phyloP scores from a whole-genome alignment of 2,888 invertebrate species.

The Pomacea canaliculata region DNA sequence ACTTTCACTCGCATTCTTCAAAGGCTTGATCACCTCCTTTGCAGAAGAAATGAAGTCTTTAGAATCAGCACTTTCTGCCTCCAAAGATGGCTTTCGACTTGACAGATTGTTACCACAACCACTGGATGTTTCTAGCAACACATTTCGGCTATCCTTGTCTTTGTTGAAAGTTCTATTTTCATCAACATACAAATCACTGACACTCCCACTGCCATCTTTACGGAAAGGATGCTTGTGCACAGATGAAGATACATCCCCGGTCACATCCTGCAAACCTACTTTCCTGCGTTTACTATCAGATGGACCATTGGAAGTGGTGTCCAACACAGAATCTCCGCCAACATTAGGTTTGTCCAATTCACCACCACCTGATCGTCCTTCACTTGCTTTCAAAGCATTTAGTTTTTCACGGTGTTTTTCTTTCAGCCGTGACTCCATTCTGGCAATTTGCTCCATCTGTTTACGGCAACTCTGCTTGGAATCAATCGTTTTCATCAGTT shows the following conservation, averaged over 20 bases:
- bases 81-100: neutral
- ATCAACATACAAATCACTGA: neutral
- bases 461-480: conserved; percentile 56
- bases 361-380: conserved; percentile 13
- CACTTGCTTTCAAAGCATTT: conserved; percentile 31
- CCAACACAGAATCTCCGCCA: conserved; percentile 50
- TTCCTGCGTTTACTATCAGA: conserved; percentile 51
- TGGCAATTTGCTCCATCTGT: conserved; percentile 59
- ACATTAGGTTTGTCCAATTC: conserved; percentile 22
- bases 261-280: conserved; percentile 37
- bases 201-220: conserved; percentile 12
- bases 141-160: neutral
- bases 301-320: conserved; percentile 47
- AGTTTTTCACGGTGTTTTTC: conserved; percentile 12
- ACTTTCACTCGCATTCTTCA: neutral
- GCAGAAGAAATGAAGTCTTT: neutral
- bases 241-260: conserved; percentile 23
- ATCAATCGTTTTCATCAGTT: conserved; percentile 44
- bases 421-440: conserved; percentile 27
- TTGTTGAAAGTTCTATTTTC: neutral
- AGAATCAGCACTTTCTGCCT: neutral
- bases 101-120: neutral
- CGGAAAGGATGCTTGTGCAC: conserved; percentile 18
- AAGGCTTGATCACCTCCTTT: neutral
- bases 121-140: neutral